Evolutionary conservation across 1,140 invertebrate species (phyloP), one percentile per base, ranked within the genome.

Genomic region (Idris sp.): DNA sequence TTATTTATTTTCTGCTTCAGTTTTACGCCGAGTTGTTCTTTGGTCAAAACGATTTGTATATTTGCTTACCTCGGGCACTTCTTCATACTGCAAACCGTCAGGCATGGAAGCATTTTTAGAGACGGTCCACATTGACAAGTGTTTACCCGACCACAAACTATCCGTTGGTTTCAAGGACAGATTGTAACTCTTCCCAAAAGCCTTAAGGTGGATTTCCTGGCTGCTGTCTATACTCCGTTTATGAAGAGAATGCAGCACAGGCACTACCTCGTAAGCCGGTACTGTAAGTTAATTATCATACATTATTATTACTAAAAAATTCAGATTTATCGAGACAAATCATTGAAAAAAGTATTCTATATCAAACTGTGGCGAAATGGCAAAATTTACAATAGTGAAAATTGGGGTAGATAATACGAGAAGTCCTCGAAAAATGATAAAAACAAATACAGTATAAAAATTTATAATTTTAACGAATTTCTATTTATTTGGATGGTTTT

Each of bases 41-140:
- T 10, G 14, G 1, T 25, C 6, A 18, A 36, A 35, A 2, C 11
- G 7, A 28, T 67, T 59, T 58, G 5, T 5, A 9, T 22, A 36
- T 75, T 48, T 28, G 77, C 89, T 90, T 85, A 93, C 92, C 88
- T 92, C 87, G 46, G 87, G 87, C 75, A 94, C 88, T 85, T 94
- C 92, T 77, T 94, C 89, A 77, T 94, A 93, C 74, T 92, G 90
- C n/a, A 95, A 89, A 43, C 93, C 93, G 80, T 93, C 91, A 25
- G 85, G 92, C 86, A 86, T 90, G 76, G 89, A 91, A 84, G 84
- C 89, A 86, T 90, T 94, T 80, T 85, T 90, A 76, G 89, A 88
- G 35, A 93, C 93, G 25, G 89, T 91, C 90, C 92, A 95, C 89
- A 96, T 91, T 79, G 92, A 92, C 79, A 96, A 84, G 31, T 91